phyloP scores from a whole-genome alignment of 2,888 invertebrate species.

The Habroteleia sp. region DNA sequence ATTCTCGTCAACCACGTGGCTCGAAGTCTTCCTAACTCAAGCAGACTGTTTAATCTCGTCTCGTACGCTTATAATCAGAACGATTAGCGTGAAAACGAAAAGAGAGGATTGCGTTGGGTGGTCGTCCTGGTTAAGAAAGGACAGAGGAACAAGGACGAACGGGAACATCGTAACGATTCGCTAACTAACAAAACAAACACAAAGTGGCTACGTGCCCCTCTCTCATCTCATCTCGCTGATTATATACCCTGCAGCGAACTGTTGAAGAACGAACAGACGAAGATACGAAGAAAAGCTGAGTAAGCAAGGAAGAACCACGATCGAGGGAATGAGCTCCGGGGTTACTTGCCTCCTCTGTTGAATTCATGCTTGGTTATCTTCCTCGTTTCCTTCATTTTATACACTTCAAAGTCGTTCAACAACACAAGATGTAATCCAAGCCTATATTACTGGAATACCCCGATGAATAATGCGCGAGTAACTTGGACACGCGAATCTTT shows the following conservation, averaged over 20 bases:
- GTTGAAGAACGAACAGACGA: constrained; percentile 47
- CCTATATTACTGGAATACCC: constrained; percentile 50
- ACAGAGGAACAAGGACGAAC: constrained; percentile 47
- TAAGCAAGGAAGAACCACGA: constrained; percentile 27
- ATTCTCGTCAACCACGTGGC: constrained; percentile 37
- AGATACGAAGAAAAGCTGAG: constrained; percentile 27
- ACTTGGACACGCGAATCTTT: constrained; percentile 52
- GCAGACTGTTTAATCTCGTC: constrained; percentile 53
- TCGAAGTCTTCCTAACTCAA: constrained; percentile 30
- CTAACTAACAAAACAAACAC: constrained; percentile 79
- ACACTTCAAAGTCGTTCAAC: constrained; percentile 48
- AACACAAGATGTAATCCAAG: constrained; percentile 12
- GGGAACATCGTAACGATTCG: constrained; percentile 73
- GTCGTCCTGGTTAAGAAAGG: constrained; percentile 52
- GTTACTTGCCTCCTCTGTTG: constrained; percentile 31
- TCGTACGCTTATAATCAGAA: constrained; percentile 59
- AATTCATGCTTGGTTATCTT: constrained; percentile 36
- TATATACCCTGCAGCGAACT: constrained; percentile 75
- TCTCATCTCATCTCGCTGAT: constrained; percentile 77
- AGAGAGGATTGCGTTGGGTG: constrained; percentile 61
- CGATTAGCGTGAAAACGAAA: constrained; percentile 58
- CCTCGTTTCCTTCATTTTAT: constrained; percentile 53
- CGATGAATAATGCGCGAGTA: constrained; percentile 62
- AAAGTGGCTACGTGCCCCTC: constrained; percentile 67
- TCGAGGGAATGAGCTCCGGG: constrained; percentile 39